Evolutionary conservation across 2,797 vertebrate species (phyloP).

Genomic region (Sebastes melanostomus): DNA sequence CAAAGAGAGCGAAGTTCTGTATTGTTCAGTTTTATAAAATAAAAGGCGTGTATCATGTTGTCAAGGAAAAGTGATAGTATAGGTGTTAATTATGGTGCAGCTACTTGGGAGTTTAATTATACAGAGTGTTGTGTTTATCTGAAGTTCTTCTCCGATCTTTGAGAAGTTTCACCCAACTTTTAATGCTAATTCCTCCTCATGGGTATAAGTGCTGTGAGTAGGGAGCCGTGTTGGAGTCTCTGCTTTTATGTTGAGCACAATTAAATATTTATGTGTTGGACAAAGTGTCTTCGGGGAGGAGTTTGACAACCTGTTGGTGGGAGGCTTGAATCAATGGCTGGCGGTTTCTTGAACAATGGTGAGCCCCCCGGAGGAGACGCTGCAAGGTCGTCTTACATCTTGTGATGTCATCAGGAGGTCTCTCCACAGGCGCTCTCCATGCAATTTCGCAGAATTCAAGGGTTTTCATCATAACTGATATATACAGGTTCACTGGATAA

Average conservation of each 20-base stretch:
- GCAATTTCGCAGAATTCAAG: not conserved
- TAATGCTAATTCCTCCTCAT: constrained; percentile 19
- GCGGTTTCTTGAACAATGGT: not conserved
- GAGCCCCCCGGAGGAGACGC: not conserved
- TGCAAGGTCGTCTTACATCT: not conserved
- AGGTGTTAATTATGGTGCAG: constrained; percentile 41
- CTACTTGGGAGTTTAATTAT: constrained; percentile 43
- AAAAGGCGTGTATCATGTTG: constrained; percentile 38
- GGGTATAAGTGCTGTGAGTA: constrained; percentile 13
- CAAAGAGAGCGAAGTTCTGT: not conserved
- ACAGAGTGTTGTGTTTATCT: constrained; percentile 38
- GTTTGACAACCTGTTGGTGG: constrained; percentile 26
- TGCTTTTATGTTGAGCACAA: constrained; percentile 19
- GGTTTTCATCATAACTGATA: not conserved
- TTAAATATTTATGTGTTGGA: constrained; percentile 46
- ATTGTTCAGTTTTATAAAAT: constrained; percentile 31
- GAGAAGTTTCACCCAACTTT: constrained; percentile 38
- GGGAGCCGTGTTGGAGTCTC: constrained; percentile 14
- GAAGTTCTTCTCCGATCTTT: constrained; percentile 7
- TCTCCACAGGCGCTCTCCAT: not conserved
- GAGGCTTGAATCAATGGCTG: constrained; percentile 27
- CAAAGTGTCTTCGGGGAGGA: constrained; percentile 34
- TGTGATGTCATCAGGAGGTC: not conserved
- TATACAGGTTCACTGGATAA: not conserved
- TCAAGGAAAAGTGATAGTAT: constrained; percentile 30